Conservation (phyloP, 2,888 invertebrate species). For the Meiosimyza platycephala region DNA sequence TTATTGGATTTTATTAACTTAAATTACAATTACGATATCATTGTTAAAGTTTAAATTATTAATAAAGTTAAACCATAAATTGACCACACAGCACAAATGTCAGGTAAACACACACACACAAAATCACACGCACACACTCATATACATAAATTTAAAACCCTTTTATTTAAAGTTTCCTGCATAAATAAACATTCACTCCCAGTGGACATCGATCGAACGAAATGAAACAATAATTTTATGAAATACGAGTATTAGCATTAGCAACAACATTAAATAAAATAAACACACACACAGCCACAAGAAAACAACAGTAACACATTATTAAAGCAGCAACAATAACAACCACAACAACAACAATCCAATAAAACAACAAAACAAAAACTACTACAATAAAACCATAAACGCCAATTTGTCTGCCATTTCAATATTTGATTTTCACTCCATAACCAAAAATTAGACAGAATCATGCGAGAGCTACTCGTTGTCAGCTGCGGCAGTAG, state of each 20-base stretch:
- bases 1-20: slow-evolving; percentile 26
- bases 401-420: slow-evolving; percentile 28
- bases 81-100: slow-evolving; percentile 16
- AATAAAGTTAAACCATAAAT: slow-evolving; percentile 31
- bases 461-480: not conserved
- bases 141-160: too few relatives aligned
- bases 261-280: too few relatives aligned
- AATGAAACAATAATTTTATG: too few relatives aligned
- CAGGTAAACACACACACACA: slow-evolving; percentile 3
- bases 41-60: slow-evolving; percentile 28
- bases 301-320: not conserved
- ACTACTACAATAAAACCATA: slow-evolving; percentile 11
- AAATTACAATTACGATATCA: slow-evolving; percentile 16
- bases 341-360: not conserved
- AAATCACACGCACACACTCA: not conserved
- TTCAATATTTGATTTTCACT: slow-evolving; percentile 27
- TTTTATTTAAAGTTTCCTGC: slow-evolving; percentile 8
- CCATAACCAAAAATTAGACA: not conserved
- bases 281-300: not conserved
- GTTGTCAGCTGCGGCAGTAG: too few relatives aligned
- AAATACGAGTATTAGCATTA: too few relatives aligned
- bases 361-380: not conserved
- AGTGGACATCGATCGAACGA: too few relatives aligned
- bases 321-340: not conserved
- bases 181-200: slow-evolving; percentile 29